Evolutionary conservation across 2,888 invertebrate genomes (phyloP).

Genomic region (Stenurella melanura): DNA sequence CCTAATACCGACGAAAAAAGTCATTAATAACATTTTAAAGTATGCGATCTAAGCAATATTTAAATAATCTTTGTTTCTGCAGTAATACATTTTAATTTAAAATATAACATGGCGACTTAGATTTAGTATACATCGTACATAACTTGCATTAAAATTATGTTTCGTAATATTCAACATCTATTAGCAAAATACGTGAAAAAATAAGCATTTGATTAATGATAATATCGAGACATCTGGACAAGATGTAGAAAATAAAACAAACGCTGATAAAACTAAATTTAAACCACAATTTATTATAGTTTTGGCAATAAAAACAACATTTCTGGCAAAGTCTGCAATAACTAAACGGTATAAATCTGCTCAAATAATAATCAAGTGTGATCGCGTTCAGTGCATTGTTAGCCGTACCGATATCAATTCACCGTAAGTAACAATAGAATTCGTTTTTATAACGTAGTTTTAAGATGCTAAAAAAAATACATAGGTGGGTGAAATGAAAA

Average conservation of each 20-base stretch:
- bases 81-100: no score
- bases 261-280: slow-evolving; percentile 27
- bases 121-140: no score
- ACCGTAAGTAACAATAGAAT: slow-evolving; percentile 32
- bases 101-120: no score
- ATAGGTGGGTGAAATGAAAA: neutral
- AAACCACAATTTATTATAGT: slow-evolving; percentile 15
- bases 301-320: slow-evolving; percentile 30
- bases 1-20: no score
- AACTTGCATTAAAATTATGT: neutral
- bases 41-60: no score
- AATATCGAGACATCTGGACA: slow-evolving; percentile 10
- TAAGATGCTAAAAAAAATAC: neutral
- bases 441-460: neutral
- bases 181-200: neutral
- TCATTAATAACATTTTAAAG: no score
- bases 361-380: slow-evolving; percentile 15
- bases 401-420: neutral
- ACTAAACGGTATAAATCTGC: slow-evolving; percentile 31
- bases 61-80: no score
- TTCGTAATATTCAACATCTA: neutral
- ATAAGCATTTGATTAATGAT: neutral
- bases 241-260: slow-evolving; percentile 13
- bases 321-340: slow-evolving; percentile 33
- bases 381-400: slow-evolving; percentile 26